Evolutionary conservation across 2,113 vertebrate genomes (phyloP).

Genomic region (Alosa alosa): DNA sequence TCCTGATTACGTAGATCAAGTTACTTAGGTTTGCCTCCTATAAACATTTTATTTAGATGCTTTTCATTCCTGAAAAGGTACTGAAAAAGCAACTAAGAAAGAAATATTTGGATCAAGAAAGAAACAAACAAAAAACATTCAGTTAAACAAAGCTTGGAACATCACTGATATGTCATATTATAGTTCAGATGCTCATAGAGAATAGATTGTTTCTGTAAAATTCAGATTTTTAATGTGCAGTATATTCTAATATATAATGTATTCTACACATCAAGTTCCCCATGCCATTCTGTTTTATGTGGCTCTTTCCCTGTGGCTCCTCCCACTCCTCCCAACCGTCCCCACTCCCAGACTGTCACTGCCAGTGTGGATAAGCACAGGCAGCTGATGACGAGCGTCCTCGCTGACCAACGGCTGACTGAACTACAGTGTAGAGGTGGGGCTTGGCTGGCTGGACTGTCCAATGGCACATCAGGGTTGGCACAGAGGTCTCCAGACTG

Average conservation of each 20-base stretch:
- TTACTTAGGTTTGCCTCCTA: not conserved
- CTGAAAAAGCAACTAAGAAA: too few relatives aligned
- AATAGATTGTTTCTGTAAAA: not conserved
- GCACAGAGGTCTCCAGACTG: conserved; percentile 71
- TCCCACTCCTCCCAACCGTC: not conserved
- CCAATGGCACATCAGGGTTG: conserved; percentile 65
- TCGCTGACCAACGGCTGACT: conserved; percentile 78
- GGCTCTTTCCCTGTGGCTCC: not conserved
- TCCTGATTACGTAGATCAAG: not conserved
- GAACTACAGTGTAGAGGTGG: conserved; percentile 83
- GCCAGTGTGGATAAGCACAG: conserved; percentile 72
- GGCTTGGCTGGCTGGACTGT: conserved; percentile 81
- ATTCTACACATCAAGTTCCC: not conserved
- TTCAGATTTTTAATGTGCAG: not conserved
- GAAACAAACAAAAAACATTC: too few relatives aligned
- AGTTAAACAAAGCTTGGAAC: too few relatives aligned
- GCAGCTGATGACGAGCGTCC: conserved; percentile 77
- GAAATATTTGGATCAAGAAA: too few relatives aligned
- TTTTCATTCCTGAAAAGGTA: not conserved
- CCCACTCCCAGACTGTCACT: conserved; percentile 59
- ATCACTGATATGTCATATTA: too few relatives aligned
- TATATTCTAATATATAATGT: not conserved
- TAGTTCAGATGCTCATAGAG: not conserved
- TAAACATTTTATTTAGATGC: not conserved
- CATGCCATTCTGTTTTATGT: not conserved